These are phyloP conservation scores for Crypturellus tataupa DNA, from an alignment of 2,797 vertebrate genomes.

Conservation along the genomic window DNA sequence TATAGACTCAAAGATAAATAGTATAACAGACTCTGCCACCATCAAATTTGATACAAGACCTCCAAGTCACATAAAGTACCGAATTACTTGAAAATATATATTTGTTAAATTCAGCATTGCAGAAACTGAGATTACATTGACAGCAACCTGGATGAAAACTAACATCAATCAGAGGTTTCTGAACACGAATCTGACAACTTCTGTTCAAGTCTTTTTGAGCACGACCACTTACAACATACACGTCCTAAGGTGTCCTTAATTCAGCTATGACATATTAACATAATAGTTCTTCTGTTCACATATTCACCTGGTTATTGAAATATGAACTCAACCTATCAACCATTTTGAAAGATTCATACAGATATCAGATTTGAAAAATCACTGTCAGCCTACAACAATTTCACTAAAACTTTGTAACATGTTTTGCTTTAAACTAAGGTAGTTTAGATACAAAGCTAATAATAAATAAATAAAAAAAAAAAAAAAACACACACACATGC, in stretches of 20 bases:
- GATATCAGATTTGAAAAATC: not conserved
- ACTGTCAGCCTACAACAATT: not conserved
- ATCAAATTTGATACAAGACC: not conserved
- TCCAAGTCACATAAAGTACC: not conserved
- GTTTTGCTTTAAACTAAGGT: not conserved
- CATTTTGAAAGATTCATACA: not conserved
- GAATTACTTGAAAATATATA: not conserved
- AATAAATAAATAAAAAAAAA: not conserved
- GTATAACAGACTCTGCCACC: not conserved
- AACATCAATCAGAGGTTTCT: slow-evolving; percentile 2
- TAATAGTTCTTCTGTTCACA: not conserved
- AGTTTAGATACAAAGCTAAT: not conserved
- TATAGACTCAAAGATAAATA: not conserved
- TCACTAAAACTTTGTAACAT: not conserved
- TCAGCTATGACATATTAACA: not conserved
- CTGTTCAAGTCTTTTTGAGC: not conserved
- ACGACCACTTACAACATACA: not conserved
- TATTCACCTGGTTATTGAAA: not conserved
- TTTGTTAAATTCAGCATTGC: not conserved
- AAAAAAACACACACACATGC: not conserved
- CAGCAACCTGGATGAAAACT: not conserved
- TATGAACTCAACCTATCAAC: not conserved
- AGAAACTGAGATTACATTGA: not conserved
- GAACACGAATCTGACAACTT: not conserved
- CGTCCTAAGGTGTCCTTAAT: not conserved